Evolutionary conservation across 2,888 invertebrate species (phyloP), one percentile per base, ranked within the genome.

Genomic region (Caenorhabditis parvicauda): DNA sequence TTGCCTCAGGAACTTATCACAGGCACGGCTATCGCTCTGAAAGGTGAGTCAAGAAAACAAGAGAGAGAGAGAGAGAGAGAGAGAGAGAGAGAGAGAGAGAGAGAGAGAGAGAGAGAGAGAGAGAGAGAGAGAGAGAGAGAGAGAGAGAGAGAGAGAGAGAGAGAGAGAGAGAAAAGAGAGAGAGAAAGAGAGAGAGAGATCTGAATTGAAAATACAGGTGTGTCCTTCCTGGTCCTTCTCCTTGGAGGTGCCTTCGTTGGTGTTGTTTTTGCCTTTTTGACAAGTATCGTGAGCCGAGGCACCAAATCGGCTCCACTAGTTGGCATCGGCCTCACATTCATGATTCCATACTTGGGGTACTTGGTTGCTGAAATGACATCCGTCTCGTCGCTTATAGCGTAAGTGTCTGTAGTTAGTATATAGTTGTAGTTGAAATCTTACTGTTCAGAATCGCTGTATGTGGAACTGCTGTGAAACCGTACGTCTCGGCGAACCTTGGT

Each of bases 331-430:
- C 92, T 96, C 84, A 91, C 96, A 81, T 93, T 96, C 82, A 90
- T 94, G 52, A 91, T 95, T 89, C 93, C 95, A 51, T 96, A 96
- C 82, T 84, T 95, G 82, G 91, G 94, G 55, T 96, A 96, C 83
- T 86, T 96, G 51, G 91, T 90, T 81, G 94, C 96, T 44, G 96
- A 96, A 85, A 92, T 95, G 85, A 93, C 95, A 84, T 94, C 95
- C 82, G 89, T 94, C 88, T 95, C 94, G 67, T 94, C 95, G 52
- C 96, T 96, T 77, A 86, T 96, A 73, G 91, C 95, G 95, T 96
- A 86, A 91, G 93, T 29, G 37, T 38, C 14, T 32, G 7, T 14
- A 12, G 7, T 32, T 14, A 32, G 12, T 12, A 32, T 32, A 12
- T 14, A 32, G 9, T 12, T 32, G 7, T 32, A 56, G 22, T 59